These are phyloP conservation scores for Pteruthius melanotis DNA, from an alignment of 2,113 vertebrate species.

Conservation along the genomic window DNA sequence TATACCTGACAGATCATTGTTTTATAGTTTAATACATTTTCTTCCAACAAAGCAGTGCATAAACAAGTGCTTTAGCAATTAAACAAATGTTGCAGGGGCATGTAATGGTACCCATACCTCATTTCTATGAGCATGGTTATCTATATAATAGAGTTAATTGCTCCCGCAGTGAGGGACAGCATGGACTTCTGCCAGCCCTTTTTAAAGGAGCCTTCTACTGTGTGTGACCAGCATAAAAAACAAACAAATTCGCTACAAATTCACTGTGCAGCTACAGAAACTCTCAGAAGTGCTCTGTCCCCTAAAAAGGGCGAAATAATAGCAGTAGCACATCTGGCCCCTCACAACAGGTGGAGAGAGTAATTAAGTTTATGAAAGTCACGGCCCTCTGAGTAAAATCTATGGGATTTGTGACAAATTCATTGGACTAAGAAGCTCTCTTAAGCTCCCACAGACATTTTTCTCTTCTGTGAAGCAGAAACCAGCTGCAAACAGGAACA, in stretches of 20 bases:
- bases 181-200: constrained; percentile 8
- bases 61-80: constrained; percentile 54
- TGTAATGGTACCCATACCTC: constrained; percentile 33
- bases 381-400: not conserved
- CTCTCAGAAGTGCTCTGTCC: not conserved
- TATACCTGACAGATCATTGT: constrained; percentile 30
- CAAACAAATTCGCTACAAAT: not conserved
- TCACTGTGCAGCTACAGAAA: not conserved
- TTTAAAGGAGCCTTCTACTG: not conserved
- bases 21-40: constrained; percentile 35
- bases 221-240: not conserved
- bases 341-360: not conserved
- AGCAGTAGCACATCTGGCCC: not conserved
- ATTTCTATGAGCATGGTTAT: constrained; percentile 49
- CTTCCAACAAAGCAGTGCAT: not conserved
- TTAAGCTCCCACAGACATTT: not conserved
- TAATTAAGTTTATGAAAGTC: not conserved
- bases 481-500: not conserved
- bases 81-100: constrained; percentile 39
- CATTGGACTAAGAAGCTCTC: not conserved
- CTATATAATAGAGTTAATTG: constrained; percentile 46
- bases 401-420: not conserved
- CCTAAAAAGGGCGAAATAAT: not conserved
- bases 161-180: constrained; percentile 16
- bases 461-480: not conserved